A percentile compares a stretch with the other conserved stretches of the same genome.
phyloP scores from a whole-genome alignment of 2,888 invertebrate genomes.

The Hypsopygia costalis region DNA sequence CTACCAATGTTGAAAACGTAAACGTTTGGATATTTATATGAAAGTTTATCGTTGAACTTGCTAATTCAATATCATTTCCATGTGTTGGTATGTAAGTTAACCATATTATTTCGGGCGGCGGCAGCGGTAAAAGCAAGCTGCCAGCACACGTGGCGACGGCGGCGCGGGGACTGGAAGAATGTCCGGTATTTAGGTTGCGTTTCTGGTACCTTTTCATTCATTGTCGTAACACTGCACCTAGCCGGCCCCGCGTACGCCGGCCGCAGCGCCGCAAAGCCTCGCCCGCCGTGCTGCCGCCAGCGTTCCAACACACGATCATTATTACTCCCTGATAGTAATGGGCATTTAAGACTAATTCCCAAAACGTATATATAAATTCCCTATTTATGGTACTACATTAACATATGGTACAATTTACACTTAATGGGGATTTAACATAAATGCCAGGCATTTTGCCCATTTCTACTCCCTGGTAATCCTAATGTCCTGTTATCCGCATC shows the following conservation, averaged over 20 bases:
- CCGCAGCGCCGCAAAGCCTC: background rate
- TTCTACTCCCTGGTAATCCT: too few relatives aligned
- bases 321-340: background rate
- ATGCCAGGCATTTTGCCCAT: too few relatives aligned
- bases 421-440: too few relatives aligned
- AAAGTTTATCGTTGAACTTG: slow-evolving; percentile 37
- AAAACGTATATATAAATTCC: too few relatives aligned
- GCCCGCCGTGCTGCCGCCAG: background rate
- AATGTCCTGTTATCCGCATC: too few relatives aligned
- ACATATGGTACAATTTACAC: too few relatives aligned
- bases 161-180: slow-evolving; percentile 64
- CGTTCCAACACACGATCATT: background rate
- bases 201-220: slow-evolving; percentile 78
- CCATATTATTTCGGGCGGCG: slow-evolving; percentile 63
- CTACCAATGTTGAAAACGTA: too few relatives aligned
- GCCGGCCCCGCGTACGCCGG: slow-evolving; percentile 28
- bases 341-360: too few relatives aligned
- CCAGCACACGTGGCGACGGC: slow-evolving; percentile 63
- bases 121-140: slow-evolving; percentile 65
- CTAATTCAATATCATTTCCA: slow-evolving; percentile 57
- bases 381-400: too few relatives aligned
- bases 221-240: slow-evolving; percentile 72
- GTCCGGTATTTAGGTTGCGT: slow-evolving; percentile 77
- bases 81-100: slow-evolving; percentile 59
- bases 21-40: slow-evolving; percentile 24